Base-by-base conservation (phyloP, 2,113 vertebrate genomes). In the Tragulus kanchil region DNA sequence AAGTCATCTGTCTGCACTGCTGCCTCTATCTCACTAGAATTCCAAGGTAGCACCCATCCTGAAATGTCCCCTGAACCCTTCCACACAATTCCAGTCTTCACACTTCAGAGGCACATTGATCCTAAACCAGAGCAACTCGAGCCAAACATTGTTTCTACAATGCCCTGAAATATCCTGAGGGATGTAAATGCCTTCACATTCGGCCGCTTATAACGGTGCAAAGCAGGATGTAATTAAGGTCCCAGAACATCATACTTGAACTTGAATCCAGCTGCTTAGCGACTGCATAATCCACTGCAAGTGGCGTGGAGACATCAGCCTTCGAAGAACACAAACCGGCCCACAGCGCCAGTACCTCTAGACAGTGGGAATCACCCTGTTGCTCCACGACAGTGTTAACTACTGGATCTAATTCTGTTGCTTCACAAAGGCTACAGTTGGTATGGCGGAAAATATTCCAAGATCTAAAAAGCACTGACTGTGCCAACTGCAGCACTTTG, bases 401-500 rank as follows among this genome's bases (percentile, higher is more conserved):
- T 31, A 42, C 89, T 8, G 61, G 64, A 50, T 69, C 87, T 75
- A 28, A 69, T 88, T 65, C 83, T 58, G 91, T 19, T 11, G 89
- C 93, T 95, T 92, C 48, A 28, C 95, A 82, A 89, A 96, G 61
- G 84, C 89, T 91, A 59, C 48, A 65, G 77, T 90, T 69, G 84
- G 71, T 50, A 10, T 59, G 48, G 28, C 81, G 26, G 64, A 59
- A n/a, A 85, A 89, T 7, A 93, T 15, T 54, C 93, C 94, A 95
- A 92, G 79, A 95, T 61, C 26, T 75, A 42, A 87, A 94, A 96
- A 94, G 62, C 83, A 94, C 64, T 7, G 36, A 86, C 61, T 54
- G 54, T 86, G 98, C 96, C 97, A 97, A 95, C 58, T 71, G 79
- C 94, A 95, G 97, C 84, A 82, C 75, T 88, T 85, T 0, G 31